A percentile compares a stretch with the other conserved stretches of the same genome.
Conservation (phyloP, 1,140 invertebrate species). For the Pemphigus obesinymphae region DNA sequence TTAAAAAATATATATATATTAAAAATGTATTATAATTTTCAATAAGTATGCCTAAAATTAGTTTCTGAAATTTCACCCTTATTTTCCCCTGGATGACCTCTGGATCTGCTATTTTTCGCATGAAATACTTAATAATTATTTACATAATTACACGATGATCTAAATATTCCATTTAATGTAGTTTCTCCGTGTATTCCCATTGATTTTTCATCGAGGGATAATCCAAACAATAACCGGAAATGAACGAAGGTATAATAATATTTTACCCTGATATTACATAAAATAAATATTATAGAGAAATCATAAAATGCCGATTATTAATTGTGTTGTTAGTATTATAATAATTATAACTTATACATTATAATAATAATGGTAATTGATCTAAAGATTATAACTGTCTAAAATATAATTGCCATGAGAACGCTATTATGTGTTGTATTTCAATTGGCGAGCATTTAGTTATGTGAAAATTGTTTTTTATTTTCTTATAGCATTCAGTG, state of each 20-base stretch:
- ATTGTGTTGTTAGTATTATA: not conserved
- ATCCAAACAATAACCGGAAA: constrained; percentile 20
- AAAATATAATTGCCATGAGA: not conserved
- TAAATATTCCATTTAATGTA: too few relatives aligned
- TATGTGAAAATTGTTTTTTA: not conserved
- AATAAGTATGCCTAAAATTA: too few relatives aligned
- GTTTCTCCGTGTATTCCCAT: too few relatives aligned
- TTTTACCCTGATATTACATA: not conserved
- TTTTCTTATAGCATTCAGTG: not conserved
- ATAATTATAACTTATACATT: not conserved
- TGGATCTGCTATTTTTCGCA: too few relatives aligned
- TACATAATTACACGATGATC: too few relatives aligned
- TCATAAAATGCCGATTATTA: not conserved
- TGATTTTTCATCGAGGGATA: not conserved
- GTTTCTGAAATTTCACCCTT: too few relatives aligned
- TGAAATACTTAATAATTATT: too few relatives aligned
- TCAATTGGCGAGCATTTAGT: constrained; percentile 10
- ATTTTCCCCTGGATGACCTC: too few relatives aligned
- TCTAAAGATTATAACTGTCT: not conserved
- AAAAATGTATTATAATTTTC: too few relatives aligned
- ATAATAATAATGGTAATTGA: not conserved
- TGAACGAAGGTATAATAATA: not conserved
- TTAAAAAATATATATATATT: too few relatives aligned
- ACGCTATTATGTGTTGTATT: not conserved
- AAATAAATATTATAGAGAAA: not conserved